Evolutionary conservation across 2,797 vertebrate genomes (phyloP).

Genomic region (Anableps anableps): DNA sequence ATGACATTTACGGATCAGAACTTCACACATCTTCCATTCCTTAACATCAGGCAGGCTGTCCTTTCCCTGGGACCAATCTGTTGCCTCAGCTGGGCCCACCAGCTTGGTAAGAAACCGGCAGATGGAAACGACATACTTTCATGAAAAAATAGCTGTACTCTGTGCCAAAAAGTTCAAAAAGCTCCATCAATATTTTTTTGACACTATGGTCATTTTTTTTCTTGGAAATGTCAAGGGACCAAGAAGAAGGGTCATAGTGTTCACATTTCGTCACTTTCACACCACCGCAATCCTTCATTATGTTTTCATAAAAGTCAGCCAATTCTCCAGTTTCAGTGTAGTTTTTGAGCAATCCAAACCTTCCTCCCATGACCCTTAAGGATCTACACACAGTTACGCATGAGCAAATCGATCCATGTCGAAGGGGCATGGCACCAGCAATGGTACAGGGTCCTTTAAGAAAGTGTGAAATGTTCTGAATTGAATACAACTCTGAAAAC

Average conservation of each 20-base stretch:
- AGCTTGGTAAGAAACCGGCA: constrained; percentile 34
- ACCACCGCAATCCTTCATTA: constrained; percentile 11
- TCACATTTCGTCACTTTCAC: constrained; percentile 28
- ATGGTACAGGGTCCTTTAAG: constrained; percentile 40
- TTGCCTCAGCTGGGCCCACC: constrained; percentile 48
- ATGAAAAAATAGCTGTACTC: constrained; percentile 1
- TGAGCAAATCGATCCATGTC: constrained; percentile 42
- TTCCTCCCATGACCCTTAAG: constrained; percentile 25
- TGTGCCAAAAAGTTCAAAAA: constrained; percentile 7
- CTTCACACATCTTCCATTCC: constrained; percentile 58
- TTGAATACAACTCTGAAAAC: constrained; percentile 34
- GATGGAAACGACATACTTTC: constrained; percentile 36
- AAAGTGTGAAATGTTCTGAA: constrained; percentile 43
- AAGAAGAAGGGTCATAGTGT: constrained; percentile 21
- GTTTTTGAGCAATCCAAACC: constrained; percentile 31
- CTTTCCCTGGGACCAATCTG: constrained; percentile 59
- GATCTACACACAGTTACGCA: constrained; percentile 34
- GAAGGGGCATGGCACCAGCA: constrained; percentile 23
- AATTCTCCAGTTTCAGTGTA: constrained; percentile 10
- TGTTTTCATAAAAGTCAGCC: constrained; percentile 36
- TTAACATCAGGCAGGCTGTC: constrained; percentile 56
- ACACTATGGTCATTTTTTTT: constrained; percentile 11
- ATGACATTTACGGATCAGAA: constrained; percentile 77
- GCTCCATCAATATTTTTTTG: constrained; percentile 7
- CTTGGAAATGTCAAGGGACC: constrained; percentile 15